phyloP scores from a whole-genome alignment of 2,888 invertebrate species.

The Ptychoptera albimana region DNA sequence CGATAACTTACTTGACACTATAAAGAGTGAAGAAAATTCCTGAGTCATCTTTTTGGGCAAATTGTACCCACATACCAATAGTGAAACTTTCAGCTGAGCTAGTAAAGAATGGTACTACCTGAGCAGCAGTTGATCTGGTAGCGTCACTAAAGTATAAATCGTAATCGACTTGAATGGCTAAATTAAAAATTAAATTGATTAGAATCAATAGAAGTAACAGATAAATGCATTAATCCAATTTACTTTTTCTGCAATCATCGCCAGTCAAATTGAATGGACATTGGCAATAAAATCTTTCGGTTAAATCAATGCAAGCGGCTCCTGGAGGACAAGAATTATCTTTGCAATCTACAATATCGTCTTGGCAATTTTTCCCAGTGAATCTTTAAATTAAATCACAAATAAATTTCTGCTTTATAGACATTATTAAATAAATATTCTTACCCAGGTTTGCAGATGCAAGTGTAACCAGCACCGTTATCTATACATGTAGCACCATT shows the following conservation, averaged over 20 bases:
- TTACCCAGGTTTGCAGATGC: slow-evolving; percentile 64
- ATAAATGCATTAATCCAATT: slow-evolving; percentile 19
- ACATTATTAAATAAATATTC: not conserved
- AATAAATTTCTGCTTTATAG: not conserved
- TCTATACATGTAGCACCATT: slow-evolving; percentile 88
- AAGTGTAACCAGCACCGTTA: slow-evolving; percentile 69
- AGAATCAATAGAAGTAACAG: not conserved
- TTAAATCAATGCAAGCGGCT: slow-evolving; percentile 81
- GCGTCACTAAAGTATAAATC: slow-evolving; percentile 91
- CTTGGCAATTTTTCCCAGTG: slow-evolving; percentile 71
- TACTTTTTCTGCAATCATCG: slow-evolving; percentile 90
- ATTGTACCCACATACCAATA: slow-evolving; percentile 93
- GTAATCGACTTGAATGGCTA: slow-evolving; percentile 96
- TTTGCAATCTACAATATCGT: slow-evolving; percentile 81
- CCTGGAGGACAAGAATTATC: slow-evolving; percentile 90
- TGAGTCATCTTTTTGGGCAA: slow-evolving; percentile 76
- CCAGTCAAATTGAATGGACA: slow-evolving; percentile 96
- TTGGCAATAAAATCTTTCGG: slow-evolving; percentile 84
- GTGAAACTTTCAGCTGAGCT: slow-evolving; percentile 64
- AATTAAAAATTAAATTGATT: slow-evolving; percentile 20
- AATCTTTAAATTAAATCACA: slow-evolving; percentile 17
- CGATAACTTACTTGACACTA: slow-evolving; percentile 46
- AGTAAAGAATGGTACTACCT: slow-evolving; percentile 81
- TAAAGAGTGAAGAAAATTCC: slow-evolving; percentile 91
- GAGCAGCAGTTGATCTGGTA: slow-evolving; percentile 76